Evolutionary conservation across 2,113 vertebrate species (phyloP).

Genomic region (Cynopterus brachyotis): DNA sequence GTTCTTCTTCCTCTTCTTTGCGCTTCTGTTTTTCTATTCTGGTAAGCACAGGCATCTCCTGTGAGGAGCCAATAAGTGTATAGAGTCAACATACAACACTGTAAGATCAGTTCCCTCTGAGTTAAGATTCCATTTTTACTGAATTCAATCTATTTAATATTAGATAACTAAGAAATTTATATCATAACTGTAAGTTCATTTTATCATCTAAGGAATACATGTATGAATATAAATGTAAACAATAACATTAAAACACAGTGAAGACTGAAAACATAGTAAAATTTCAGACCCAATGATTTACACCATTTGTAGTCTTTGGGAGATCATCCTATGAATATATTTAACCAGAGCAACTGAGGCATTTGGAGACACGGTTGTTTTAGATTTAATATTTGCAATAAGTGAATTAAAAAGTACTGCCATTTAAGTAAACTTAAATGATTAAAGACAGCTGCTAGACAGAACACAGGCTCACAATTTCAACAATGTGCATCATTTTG

Average conservation of each 20-base stretch:
- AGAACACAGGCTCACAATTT: neutral
- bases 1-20: slow-evolving; percentile 91
- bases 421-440: neutral
- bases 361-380: neutral
- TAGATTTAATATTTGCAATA: neutral
- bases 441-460: neutral
- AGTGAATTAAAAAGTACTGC: neutral
- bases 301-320: neutral
- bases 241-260: neutral
- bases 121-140: neutral
- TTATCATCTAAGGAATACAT: neutral
- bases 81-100: neutral
- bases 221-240: neutral
- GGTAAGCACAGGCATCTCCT: slow-evolving; percentile 84
- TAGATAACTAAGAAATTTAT: neutral
- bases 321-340: neutral
- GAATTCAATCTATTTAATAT: neutral
- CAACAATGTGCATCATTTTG: neutral
- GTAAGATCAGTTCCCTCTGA: neutral
- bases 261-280: neutral
- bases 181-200: neutral
- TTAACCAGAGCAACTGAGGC: neutral
- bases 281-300: neutral
- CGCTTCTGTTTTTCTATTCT: slow-evolving; percentile 89
- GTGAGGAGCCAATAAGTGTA: neutral